Conservation (phyloP, 1,140 invertebrate genomes). For the Tetraneura akinire region DNA sequence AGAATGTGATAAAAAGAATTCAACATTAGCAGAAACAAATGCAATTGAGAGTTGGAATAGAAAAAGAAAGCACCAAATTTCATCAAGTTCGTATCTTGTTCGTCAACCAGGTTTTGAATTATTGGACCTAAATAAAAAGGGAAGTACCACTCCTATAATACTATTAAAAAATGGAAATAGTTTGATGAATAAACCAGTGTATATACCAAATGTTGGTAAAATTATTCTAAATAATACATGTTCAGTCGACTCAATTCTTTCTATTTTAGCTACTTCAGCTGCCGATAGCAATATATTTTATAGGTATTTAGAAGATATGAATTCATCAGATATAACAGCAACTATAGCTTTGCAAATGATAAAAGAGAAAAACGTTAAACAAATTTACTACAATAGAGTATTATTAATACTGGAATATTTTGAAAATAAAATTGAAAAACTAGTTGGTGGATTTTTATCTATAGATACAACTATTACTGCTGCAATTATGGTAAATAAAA, state of each 20-base stretch:
- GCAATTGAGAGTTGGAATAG: too few relatives aligned
- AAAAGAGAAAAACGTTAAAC: neutral
- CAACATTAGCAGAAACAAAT: too few relatives aligned
- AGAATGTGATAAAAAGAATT: too few relatives aligned
- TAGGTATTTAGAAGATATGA: neutral
- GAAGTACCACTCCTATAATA: neutral
- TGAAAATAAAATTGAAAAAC: neutral
- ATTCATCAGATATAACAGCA: neutral
- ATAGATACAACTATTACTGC: neutral
- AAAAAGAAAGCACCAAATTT: too few relatives aligned
- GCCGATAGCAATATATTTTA: neutral
- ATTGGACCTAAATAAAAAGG: too few relatives aligned
- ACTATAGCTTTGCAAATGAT: neutral
- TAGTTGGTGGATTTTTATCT: neutral
- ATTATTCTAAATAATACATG: slow-evolving; percentile 5
- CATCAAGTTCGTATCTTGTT: too few relatives aligned
- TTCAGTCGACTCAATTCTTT: neutral
- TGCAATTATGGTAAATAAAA: neutral
- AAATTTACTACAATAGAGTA: neutral
- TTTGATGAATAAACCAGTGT: neutral
- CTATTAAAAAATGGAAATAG: neutral
- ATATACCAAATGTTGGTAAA: neutral
- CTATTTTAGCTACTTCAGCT: neutral
- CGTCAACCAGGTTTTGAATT: too few relatives aligned
- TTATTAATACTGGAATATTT: neutral